These are phyloP conservation scores for Panorpa germanica DNA, from an alignment of 2,888 invertebrate species.

Conservation along the genomic window DNA sequence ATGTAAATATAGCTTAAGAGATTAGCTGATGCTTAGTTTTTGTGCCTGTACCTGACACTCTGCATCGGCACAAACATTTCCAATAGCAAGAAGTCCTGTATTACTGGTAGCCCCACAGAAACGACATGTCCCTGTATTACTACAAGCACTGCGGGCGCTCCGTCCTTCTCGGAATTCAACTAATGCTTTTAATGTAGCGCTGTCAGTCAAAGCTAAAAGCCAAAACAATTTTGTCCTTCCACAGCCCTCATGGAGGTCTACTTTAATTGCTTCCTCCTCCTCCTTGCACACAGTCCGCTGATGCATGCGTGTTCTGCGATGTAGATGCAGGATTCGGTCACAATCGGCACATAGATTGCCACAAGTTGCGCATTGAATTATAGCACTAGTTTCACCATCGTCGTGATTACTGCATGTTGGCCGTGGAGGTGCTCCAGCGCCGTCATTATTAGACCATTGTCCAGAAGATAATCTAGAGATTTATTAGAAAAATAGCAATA, in stretches of 20 bases:
- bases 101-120: slow-evolving; percentile 80
- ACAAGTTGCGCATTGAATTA: slow-evolving; percentile 81
- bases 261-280: slow-evolving; percentile 88
- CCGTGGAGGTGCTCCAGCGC: slow-evolving; percentile 30
- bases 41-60: slow-evolving; percentile 63
- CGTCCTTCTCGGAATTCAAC: slow-evolving; percentile 81
- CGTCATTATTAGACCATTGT: slow-evolving; percentile 52
- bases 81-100: slow-evolving; percentile 70
- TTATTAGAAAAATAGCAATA: too few species aligned
- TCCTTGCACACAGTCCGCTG: slow-evolving; percentile 70
- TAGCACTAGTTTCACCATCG: slow-evolving; percentile 81
- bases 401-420: slow-evolving; percentile 93
- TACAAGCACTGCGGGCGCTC: slow-evolving; percentile 27
- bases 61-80: slow-evolving; percentile 83
- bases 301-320: slow-evolving; percentile 68
- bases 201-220: slow-evolving; percentile 83
- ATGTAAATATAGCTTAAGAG: too few species aligned
- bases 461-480: slow-evolving; percentile 54
- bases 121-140: slow-evolving; percentile 54
- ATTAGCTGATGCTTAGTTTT: too few species aligned
- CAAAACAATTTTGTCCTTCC: slow-evolving; percentile 92
- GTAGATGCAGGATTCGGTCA: slow-evolving; percentile 86
- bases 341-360: slow-evolving; percentile 92
- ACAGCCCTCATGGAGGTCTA: slow-evolving; percentile 93
- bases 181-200: slow-evolving; percentile 75